Conservation (phyloP, 2,797 vertebrate species). For the Loriculus beryllinus region DNA sequence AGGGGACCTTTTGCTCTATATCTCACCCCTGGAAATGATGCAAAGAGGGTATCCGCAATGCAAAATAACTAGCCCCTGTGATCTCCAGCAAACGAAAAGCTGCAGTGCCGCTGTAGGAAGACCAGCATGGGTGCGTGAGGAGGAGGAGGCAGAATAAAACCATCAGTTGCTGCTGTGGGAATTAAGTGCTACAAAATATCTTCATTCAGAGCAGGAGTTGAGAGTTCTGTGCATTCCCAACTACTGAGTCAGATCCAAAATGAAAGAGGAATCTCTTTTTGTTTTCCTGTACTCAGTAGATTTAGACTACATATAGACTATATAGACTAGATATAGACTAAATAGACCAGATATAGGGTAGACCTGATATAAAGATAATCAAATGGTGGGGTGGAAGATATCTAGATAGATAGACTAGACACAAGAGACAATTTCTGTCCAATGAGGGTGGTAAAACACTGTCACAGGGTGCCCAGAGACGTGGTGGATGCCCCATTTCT, state of each 20-base stretch:
- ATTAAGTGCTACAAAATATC: constrained; percentile 53
- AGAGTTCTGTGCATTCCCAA: not conserved
- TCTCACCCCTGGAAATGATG: constrained; percentile 40
- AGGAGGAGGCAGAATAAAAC: constrained; percentile 43
- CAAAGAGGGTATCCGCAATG: constrained; percentile 32
- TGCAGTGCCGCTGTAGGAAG: not conserved
- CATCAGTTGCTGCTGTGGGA: constrained; percentile 59
- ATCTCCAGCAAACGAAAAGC: constrained; percentile 30
- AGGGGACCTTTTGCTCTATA: not conserved
- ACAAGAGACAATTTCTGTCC: not conserved
- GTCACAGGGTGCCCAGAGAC: not conserved
- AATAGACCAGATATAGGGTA: not conserved
- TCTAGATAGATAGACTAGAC: not conserved
- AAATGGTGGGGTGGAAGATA: not conserved
- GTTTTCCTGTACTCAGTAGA: not conserved
- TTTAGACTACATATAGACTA: not conserved
- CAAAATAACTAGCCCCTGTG: constrained; percentile 37
- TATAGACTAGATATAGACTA: too few relatives aligned
- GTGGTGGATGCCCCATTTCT: not conserved
- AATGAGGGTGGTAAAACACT: not conserved
- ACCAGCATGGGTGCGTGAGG: constrained; percentile 30
- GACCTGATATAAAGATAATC: not conserved
- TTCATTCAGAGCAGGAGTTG: not conserved
- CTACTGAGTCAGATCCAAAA: not conserved
- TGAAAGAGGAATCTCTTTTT: not conserved